Base-by-base conservation (phyloP, 2,888 invertebrate genomes). In the Cotesia congregata region DNA sequence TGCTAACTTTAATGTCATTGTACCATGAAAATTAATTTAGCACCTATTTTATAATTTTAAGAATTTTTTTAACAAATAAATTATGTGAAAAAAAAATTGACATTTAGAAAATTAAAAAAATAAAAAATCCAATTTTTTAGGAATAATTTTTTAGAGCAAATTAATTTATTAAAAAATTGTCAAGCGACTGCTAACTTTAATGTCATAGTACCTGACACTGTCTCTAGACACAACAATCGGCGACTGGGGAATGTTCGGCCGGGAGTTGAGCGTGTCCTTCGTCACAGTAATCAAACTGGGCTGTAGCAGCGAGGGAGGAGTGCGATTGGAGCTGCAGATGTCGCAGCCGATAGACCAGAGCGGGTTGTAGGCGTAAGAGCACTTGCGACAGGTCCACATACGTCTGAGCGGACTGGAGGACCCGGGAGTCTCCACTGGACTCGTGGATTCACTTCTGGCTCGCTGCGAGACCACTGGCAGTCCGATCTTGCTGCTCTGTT, bases 321-420 rank as follows among this genome's bases (percentile, higher is more conserved):
- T 92, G 78, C 93, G 90, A 75, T 91, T 90, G 78, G 94, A 93
- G 84, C 94, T 94, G 87, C 97, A 97, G 83, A 95, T 95, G 90
- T 95, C 95, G 89, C 97, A 97, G 82, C 92, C 92, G 69, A 93
- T 93, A 80, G 93, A 93, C 93, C 94, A 94, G 86, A 95, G 92
- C 80, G 94, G 94, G 90, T 97, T 95, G 90, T 96, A 96, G 79
- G 95, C 94, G 90, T 95, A 97, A 88, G 96, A 96, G 90, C 97
- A 97, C 89, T 95, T 94, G 77, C 92, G 92, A 90, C 97, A 97
- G 81, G 95, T 95, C 97, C 97, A 97, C 93, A 95, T 94, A 83
- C 95, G 86, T 77, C 89, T 89, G 1, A 89, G 78, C 1, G 89
- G 86, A 75, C 85, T 88, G 20, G 85, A 80, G 20, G 85, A 80